phyloP scores from a whole-genome alignment of 2,113 vertebrate species.

The Lipophrys pholis region DNA sequence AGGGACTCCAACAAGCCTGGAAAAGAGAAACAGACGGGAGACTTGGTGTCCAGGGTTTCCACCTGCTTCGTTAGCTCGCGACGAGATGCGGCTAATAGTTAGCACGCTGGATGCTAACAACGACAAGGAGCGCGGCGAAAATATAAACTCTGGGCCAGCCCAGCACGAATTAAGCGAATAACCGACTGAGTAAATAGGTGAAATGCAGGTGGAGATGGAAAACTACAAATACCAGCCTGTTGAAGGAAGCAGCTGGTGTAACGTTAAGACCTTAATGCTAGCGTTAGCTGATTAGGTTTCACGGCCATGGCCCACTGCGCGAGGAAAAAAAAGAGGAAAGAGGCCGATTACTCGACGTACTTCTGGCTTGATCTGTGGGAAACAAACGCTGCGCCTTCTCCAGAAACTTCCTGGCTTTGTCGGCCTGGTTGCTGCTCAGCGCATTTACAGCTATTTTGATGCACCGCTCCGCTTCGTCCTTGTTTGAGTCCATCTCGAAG shows the following conservation, averaged over 20 bases:
- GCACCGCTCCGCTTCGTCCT: conserved; percentile 97
- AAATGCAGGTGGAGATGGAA: neutral
- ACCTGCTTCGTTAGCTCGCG: no score
- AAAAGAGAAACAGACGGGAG: neutral
- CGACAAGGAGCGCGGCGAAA: no score
- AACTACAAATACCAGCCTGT: conserved; percentile 51
- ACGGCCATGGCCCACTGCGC: conserved; percentile 50
- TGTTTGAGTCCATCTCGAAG: conserved; percentile 96
- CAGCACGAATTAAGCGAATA: neutral
- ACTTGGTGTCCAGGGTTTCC: neutral
- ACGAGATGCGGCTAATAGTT: conserved; percentile 22
- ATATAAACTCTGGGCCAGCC: neutral
- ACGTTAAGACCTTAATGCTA: conserved; percentile 60
- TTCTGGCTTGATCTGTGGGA: conserved; percentile 87
- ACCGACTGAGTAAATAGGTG: neutral
- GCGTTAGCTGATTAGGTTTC: conserved; percentile 62
- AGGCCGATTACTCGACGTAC: conserved; percentile 80
- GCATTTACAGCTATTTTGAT: conserved; percentile 89
- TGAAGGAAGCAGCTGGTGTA: conserved; percentile 20
- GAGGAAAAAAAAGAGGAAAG: conserved; percentile 19
- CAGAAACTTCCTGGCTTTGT: conserved; percentile 91
- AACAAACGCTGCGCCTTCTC: conserved; percentile 94
- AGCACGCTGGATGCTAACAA: conserved; percentile 15
- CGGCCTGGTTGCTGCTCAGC: conserved; percentile 83
- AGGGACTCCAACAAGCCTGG: conserved; percentile 91